Evolutionary conservation across 2,888 invertebrate species (phyloP).

Genomic region (Alloscopus bannaensis): DNA sequence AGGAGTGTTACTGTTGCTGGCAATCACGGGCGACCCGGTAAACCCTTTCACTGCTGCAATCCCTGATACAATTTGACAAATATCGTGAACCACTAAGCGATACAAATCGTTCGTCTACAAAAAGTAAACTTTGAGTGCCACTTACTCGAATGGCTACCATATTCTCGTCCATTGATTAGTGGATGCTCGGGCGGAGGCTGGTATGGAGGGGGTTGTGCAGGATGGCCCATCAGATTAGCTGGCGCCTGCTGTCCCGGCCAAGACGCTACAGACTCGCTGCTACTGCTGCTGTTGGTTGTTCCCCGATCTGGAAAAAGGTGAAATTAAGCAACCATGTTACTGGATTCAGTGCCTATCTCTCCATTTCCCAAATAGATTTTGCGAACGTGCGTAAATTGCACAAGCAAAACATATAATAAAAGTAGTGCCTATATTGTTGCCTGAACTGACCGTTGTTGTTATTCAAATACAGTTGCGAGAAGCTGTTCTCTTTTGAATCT

Average conservation of each 20-base stretch:
- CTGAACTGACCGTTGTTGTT: conserved; percentile 56
- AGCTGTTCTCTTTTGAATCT: conserved; percentile 59
- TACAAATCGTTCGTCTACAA: neutral
- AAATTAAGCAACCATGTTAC: no score
- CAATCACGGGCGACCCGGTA: conserved; percentile 52
- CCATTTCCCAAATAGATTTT: neutral
- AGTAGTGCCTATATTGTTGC: no score
- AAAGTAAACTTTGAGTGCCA: neutral
- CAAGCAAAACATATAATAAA: no score
- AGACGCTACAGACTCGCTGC: conserved; percentile 73
- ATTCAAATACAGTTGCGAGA: conserved; percentile 54
- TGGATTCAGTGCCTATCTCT: no score
- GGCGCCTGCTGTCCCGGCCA: conserved; percentile 70
- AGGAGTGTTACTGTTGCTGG: no score
- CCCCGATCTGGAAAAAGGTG: conserved; percentile 69
- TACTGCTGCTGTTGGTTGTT: conserved; percentile 72
- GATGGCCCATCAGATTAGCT: conserved; percentile 55
- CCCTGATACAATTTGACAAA: conserved; percentile 24
- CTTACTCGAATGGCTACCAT: conserved; percentile 59
- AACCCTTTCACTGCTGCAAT: conserved; percentile 58
- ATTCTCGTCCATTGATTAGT: conserved; percentile 70
- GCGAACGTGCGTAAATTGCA: no score
- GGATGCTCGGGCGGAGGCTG: conserved; percentile 73
- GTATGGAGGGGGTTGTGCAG: conserved; percentile 72
- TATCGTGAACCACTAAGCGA: neutral